Evolutionary conservation across 2,888 invertebrate species (phyloP).

Genomic region (Dryocosmus kuriphilus): DNA sequence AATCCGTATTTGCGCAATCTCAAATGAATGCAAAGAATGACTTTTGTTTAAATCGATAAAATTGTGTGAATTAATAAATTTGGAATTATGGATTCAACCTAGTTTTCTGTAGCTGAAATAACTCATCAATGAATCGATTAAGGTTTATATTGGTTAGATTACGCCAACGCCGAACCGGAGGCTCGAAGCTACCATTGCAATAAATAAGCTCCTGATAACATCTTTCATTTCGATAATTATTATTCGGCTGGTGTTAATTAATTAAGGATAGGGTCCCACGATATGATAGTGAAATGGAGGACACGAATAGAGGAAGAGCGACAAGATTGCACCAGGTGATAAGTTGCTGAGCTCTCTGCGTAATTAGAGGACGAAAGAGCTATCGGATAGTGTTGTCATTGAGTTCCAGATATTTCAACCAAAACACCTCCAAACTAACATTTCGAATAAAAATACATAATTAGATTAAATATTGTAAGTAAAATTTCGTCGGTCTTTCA

Average conservation of each 20-base stretch:
- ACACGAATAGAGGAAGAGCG: constrained; percentile 56
- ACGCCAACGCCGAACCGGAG: constrained; percentile 59
- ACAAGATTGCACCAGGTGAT: constrained; percentile 69
- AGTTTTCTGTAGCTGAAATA: constrained; percentile 57
- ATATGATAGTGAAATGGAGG: constrained; percentile 54
- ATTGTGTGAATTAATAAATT: background rate
- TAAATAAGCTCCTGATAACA: constrained; percentile 73
- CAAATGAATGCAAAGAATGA: too few relatives aligned
- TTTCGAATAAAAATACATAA: background rate
- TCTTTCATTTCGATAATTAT: constrained; percentile 76
- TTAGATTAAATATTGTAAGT: background rate
- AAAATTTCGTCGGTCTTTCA: too few relatives aligned
- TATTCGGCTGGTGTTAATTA: constrained; percentile 75
- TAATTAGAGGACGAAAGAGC: constrained; percentile 74
- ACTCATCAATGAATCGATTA: constrained; percentile 72
- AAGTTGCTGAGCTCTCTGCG: constrained; percentile 69
- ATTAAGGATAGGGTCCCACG: constrained; percentile 68
- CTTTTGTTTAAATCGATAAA: too few relatives aligned
- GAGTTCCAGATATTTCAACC: background rate
- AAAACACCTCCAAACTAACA: background rate
- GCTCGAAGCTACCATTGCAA: constrained; percentile 63
- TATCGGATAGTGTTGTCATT: constrained; percentile 56
- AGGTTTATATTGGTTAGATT: constrained; percentile 59
- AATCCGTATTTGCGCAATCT: background rate
- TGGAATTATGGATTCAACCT: background rate